A percentile compares a stretch with the other conserved stretches of the same genome.
These are phyloP conservation scores for Bufo gargarizans DNA, from an alignment of 2,113 vertebrate species.

Conservation along the genomic window DNA sequence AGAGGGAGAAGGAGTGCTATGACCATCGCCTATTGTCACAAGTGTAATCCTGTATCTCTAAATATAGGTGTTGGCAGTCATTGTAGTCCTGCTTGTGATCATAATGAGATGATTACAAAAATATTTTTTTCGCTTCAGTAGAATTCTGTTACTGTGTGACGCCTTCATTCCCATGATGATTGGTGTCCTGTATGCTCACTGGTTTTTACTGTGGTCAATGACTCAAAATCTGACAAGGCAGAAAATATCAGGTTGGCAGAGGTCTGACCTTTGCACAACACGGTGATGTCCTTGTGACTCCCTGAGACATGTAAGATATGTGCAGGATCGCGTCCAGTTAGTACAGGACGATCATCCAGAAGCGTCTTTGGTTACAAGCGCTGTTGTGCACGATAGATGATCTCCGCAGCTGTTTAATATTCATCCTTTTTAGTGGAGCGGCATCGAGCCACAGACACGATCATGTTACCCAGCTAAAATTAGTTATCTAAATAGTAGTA, in stretches of 20 bases:
- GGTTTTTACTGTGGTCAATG: not conserved
- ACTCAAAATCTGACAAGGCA: not conserved
- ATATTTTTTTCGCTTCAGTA: too few relatives aligned
- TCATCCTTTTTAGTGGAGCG: slow-evolving; percentile 43
- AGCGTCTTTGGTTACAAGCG: slow-evolving; percentile 11
- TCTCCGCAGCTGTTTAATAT: slow-evolving; percentile 49
- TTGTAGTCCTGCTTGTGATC: too few relatives aligned
- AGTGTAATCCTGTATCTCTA: too few relatives aligned
- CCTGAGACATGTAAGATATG: not conserved
- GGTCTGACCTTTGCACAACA: slow-evolving; percentile 19
- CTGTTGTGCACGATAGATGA: slow-evolving; percentile 41
- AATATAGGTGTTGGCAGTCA: too few relatives aligned
- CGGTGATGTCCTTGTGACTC: slow-evolving; percentile 42
- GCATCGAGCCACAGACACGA: not conserved
- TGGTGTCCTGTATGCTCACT: too few relatives aligned
- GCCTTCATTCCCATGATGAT: not conserved
- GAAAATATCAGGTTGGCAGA: slow-evolving; percentile 1
- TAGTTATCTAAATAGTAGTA: slow-evolving; percentile 48
- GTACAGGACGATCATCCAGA: not conserved
- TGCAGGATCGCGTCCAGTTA: slow-evolving; percentile 28
- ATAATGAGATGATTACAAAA: too few relatives aligned
- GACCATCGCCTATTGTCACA: too few relatives aligned
- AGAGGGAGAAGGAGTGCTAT: too few relatives aligned
- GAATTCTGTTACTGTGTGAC: not conserved
- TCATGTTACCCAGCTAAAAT: slow-evolving; percentile 42